A percentile compares a stretch with the other conserved stretches of the same genome.
Evolutionary conservation across 2,797 vertebrate species (phyloP).

Genomic region (Pseudotriccus pelzelni): DNA sequence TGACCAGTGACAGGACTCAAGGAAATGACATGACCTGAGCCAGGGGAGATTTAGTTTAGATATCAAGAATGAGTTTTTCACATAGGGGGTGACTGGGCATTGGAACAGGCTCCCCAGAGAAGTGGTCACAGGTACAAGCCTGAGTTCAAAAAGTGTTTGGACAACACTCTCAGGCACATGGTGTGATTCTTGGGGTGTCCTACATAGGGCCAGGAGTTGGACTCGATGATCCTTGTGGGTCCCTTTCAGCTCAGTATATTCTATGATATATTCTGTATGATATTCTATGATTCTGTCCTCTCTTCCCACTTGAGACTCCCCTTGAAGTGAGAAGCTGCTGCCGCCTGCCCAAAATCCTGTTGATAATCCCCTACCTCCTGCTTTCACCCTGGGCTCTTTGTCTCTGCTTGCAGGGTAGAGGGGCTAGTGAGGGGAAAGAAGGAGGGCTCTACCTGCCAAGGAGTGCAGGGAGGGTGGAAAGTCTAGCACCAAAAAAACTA

Average conservation of each 20-base stretch:
- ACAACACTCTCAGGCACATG: neutral
- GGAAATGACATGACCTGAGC: neutral
- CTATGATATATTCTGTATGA: too few relatives aligned
- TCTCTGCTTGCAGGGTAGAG: neutral
- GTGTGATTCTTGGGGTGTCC: neutral
- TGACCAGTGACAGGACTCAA: rapidly evolving
- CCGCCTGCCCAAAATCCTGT: neutral
- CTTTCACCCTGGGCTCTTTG: neutral
- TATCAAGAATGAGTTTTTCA: neutral
- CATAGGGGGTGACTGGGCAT: rapidly evolving
- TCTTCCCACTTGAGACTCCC: neutral
- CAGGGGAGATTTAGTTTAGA: rapidly evolving
- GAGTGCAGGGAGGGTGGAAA: neutral
- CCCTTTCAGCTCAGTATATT: neutral
- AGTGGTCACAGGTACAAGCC: neutral
- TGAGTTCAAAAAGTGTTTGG: neutral
- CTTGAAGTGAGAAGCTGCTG: neutral
- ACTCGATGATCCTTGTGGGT: rapidly evolving
- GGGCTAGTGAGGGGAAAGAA: neutral
- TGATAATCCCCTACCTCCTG: neutral
- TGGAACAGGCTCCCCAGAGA: neutral
- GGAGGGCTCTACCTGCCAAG: neutral
- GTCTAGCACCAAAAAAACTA: neutral
- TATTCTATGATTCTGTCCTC: neutral
- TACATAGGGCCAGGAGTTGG: neutral